phyloP scores from a whole-genome alignment of 2,797 vertebrate genomes.

The Holocentrus rufus region DNA sequence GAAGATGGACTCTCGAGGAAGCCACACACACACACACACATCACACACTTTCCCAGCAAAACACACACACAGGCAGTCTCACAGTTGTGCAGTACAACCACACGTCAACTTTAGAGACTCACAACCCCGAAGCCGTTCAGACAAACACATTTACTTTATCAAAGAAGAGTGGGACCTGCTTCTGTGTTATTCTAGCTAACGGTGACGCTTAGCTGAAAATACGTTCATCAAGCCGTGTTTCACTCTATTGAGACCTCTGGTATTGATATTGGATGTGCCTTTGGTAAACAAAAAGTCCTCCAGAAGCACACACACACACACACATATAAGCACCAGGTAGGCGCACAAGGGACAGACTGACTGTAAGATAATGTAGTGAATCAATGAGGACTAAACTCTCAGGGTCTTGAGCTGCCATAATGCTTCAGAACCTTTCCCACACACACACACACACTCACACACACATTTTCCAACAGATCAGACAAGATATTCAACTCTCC shows the following conservation, averaged over 20 bases:
- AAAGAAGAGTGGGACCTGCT: constrained; percentile 5
- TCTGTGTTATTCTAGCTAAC: constrained; percentile 4
- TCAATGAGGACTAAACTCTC: constrained; percentile 51
- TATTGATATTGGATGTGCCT: constrained; percentile 55
- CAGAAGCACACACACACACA: constrained; percentile 13
- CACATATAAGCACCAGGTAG: constrained; percentile 3
- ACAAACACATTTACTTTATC: not conserved
- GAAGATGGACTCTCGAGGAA: not conserved
- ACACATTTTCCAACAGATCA: not conserved
- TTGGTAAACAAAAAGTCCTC: constrained; percentile 34
- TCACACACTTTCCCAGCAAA: constrained; percentile 22
- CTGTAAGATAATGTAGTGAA: constrained; percentile 22
- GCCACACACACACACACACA: not conserved
- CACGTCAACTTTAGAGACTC: constrained; percentile 11
- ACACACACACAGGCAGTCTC: constrained; percentile 30
- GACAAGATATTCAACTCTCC: not conserved
- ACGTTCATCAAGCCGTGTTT: not conserved
- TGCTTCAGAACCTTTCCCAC: constrained; percentile 37
- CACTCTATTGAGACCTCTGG: constrained; percentile 14
- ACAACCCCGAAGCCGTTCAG: not conserved
- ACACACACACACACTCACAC: not conserved
- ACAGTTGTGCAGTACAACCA: constrained; percentile 22
- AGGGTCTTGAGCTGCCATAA: constrained; percentile 47
- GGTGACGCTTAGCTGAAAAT: too few relatives aligned
- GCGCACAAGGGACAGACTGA: constrained; percentile 35